Evolutionary conservation across 1,140 invertebrate genomes (phyloP).

Genomic region (Macrotrachela quadricornifera): DNA sequence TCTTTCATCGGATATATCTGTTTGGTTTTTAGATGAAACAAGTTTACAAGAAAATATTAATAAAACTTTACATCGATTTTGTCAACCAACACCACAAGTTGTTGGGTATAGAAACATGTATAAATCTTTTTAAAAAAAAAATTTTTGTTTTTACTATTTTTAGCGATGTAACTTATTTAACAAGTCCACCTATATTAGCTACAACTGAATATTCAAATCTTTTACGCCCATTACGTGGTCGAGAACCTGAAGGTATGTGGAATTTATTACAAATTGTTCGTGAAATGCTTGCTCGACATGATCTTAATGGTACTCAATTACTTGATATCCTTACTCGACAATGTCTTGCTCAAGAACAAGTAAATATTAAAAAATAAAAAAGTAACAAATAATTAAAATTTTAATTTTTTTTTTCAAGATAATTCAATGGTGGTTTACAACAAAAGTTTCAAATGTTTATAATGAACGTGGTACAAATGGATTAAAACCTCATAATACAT

Average conservation of each 20-base stretch:
- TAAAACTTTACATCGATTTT: conserved; percentile 93
- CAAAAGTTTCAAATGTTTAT: conserved; percentile 3
- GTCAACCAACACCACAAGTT: conserved; percentile 82
- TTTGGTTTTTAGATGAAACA: conserved; percentile 88
- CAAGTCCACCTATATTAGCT: conserved; percentile 77
- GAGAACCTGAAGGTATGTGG: conserved; percentile 86
- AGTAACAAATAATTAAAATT: no score
- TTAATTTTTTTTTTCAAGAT: conserved; percentile 33
- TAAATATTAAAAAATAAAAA: no score
- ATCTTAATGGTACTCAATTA: conserved; percentile 68
- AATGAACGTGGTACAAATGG: neutral
- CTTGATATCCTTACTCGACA: conserved; percentile 86
- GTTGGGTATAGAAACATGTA: conserved; percentile 31
- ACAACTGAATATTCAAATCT: conserved; percentile 87
- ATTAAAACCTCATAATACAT: neutral
- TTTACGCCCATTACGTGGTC: conserved; percentile 62
- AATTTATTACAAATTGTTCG: conserved; percentile 85
- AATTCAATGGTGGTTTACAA: conserved; percentile 3
- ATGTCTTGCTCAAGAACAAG: conserved; percentile 73
- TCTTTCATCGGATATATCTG: conserved; percentile 50
- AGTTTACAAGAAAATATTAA: conserved; percentile 91
- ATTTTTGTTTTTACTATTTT: conserved; percentile 70
- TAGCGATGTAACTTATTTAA: conserved; percentile 93
- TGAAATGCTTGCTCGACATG: conserved; percentile 90
- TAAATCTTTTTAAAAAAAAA: conserved; percentile 58